phyloP scores from a whole-genome alignment of 2,797 vertebrate genomes.

The Diceros bicornis region DNA sequence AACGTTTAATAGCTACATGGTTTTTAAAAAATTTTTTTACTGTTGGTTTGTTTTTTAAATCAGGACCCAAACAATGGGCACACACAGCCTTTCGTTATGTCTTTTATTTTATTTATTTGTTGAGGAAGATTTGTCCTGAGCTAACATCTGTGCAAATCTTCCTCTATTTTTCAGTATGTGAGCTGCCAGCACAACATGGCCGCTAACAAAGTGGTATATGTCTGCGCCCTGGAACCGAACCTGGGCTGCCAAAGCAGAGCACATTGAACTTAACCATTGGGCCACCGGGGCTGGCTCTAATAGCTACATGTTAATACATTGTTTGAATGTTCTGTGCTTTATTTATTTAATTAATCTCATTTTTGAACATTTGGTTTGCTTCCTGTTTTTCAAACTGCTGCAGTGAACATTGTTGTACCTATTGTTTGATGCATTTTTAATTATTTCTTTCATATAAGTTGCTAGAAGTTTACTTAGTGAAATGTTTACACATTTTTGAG shows the following conservation, averaged over 20 bases:
- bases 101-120: not conserved
- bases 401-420: not conserved
- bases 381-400: conserved; percentile 14
- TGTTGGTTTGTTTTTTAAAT: conserved; percentile 34
- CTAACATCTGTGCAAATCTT: no score
- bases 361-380: not conserved
- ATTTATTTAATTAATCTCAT: not conserved
- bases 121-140: no score
- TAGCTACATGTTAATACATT: not conserved
- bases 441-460: not conserved
- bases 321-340: not conserved
- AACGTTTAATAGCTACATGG: not conserved
- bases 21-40: not conserved
- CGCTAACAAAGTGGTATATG: no score
- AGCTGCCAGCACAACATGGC: no score
- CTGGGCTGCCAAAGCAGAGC: no score
- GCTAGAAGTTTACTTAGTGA: conserved; percentile 15
- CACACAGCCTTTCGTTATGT: not conserved
- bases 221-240: no score
- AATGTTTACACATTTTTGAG: conserved; percentile 2
- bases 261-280: no score
- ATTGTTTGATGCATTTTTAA: conserved; percentile 10
- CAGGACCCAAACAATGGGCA: not conserved
- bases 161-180: no score
- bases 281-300: not conserved